Evolutionary conservation across 2,888 invertebrate species (phyloP), one percentile per base, ranked within the genome.

Genomic region (Ethmia dodecea): DNA sequence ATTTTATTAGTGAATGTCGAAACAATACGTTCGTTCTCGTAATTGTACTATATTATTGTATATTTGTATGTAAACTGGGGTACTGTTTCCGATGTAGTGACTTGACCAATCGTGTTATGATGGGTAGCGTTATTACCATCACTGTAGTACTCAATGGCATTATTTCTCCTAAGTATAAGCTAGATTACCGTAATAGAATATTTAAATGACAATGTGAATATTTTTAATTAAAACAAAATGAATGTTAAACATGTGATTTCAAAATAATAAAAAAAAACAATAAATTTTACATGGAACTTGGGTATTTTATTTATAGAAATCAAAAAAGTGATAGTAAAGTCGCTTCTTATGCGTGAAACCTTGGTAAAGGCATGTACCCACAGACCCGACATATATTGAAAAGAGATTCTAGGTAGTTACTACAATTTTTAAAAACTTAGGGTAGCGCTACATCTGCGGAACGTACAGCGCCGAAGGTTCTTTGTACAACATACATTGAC

Each of bases 161-260:
- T 86, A 83, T 80, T 83, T 84, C 81, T 83, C 75, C 55, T 81
- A 78, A 75, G 51, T 75, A 43, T 84, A 84, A 83, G 83, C 87
- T 88, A 87, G 87, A 80, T 72, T 80, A 86, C 87, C 78, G 83
- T 83, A 86, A 87, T 87, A 87, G 88, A 88, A 86, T 88, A 88
- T 86, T 86, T 81, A 83, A 88, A 88, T 86, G 86, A 88, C 86
- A 89, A 88, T 89, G 89, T 89, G 88, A 89, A 89, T 88, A 88
- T 88, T 88, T 88, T 88, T 89, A 89, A 88, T 88, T 88, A 70
- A 34, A 86, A 80, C 83, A 86, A 89, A 84, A 89, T 89, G 87
- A 89, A 89, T 88, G 88, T 86, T 86, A 84, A 77, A 84, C 80
- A 86, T 87, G 86, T 86, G 83, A 88, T 88, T 87, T 87, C 84